Conservation (phyloP, 2,113 vertebrate species). For the Pangasianodon hypophthalmus region DNA sequence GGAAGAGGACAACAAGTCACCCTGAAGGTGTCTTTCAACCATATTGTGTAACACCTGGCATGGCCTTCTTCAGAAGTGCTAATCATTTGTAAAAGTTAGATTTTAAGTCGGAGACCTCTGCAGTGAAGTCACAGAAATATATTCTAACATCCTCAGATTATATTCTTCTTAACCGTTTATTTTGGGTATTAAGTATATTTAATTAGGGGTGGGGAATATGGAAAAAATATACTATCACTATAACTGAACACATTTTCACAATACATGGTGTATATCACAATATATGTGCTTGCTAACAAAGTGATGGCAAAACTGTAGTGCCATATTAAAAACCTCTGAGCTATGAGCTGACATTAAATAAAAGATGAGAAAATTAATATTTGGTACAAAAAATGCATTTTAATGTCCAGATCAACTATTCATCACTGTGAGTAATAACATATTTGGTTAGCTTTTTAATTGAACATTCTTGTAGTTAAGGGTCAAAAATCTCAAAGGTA, state of each 20-base stretch:
- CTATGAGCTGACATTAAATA: neutral
- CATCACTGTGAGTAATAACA: neutral
- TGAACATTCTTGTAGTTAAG: neutral
- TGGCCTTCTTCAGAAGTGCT: neutral
- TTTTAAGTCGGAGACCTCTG: neutral
- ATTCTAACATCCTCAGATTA: neutral
- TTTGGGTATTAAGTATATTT: neutral
- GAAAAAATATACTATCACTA: neutral
- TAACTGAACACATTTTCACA: neutral
- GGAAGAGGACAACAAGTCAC: conserved; percentile 18
- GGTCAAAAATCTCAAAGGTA: neutral
- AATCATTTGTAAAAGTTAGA: neutral
- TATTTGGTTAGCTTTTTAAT: neutral
- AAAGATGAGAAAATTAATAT: neutral
- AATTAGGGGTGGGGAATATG: neutral
- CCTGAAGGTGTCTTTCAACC: neutral
- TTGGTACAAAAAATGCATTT: neutral
- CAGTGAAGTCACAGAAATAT: neutral
- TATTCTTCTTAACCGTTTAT: neutral
- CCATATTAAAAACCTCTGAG: neutral
- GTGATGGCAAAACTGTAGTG: neutral
- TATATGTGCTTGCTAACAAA: neutral
- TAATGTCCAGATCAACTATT: neutral
- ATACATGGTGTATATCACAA: neutral
- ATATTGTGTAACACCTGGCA: neutral